Evolutionary conservation across 2,888 invertebrate species (phyloP), one percentile per base, ranked within the genome.

Genomic region (Aleiodes leptofemur): DNA sequence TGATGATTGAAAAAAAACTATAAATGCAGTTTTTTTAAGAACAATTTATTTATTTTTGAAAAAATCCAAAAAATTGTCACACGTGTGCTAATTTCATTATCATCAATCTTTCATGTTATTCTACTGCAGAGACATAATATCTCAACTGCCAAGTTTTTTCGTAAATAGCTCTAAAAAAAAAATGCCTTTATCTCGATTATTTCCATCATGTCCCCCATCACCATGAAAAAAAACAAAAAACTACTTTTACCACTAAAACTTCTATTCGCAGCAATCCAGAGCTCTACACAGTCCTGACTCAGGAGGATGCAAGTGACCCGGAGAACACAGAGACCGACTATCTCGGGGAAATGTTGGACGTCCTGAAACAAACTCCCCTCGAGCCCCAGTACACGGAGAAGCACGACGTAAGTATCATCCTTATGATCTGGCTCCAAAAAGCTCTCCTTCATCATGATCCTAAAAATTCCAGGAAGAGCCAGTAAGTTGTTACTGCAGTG

Each of bases 401-500:
- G 76, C 88, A 87, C 13, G 88, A 88, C 77, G 88, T 88, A 83
- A 81, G 85, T 78, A 31, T 29, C 7, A 13, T 72, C 16, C 64
- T 23, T 1, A 48, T 13, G 23, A 38, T n/a, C 4, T 55, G 14
- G 4, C 5, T 1, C n/a, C 55, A 34, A 51, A 50, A 11, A 57
- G 43, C 3, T 70, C 38, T 38, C 50, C 0, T 61, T 14, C 29
- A 29, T 66, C 16, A 76, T 59, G 16, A 8, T 57, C 6, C 3
- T 74, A 50, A 51, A 34, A 51, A 16, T 66, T 76, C 71, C 76
- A 90, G 90, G 90, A 90, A 77, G 90, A 90, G 78, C 87, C 88
- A 31, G 88, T 90, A 50, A 94, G 94, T 87, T 94, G 94, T 86
- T 94, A 95, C 87, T 94, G 94, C 88, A 94, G 94, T 87, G 94